Percentiles rank a stretch among this genome's conserved stretches.
Conservation (phyloP, 2,888 invertebrate genomes). For the Acanthosepion lycidas region DNA sequence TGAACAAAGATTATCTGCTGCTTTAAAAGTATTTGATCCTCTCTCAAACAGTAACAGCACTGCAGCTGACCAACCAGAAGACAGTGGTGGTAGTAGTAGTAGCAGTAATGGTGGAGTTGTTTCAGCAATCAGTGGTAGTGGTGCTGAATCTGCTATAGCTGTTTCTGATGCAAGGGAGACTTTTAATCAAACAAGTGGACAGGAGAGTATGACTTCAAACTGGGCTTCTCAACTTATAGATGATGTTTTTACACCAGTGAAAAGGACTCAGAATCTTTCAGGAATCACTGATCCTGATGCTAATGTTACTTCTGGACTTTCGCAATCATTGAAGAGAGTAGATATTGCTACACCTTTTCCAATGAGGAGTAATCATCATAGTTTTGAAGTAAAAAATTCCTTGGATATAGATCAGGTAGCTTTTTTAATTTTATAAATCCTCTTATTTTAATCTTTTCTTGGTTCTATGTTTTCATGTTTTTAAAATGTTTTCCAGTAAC, state of each 20-base stretch:
- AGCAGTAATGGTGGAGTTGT: not conserved
- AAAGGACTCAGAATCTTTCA: constrained; percentile 22
- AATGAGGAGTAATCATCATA: constrained; percentile 35
- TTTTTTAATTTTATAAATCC: not conserved
- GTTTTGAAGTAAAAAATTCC: constrained; percentile 39
- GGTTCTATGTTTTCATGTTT: not conserved
- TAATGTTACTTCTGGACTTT: not conserved
- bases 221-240: constrained; percentile 46
- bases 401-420: constrained; percentile 45
- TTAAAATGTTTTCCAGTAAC: not conserved
- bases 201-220: not conserved
- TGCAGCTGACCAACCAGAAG: not conserved
- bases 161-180: not conserved
- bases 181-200: not conserved
- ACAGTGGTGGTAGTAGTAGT: constrained; percentile 44
- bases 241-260: constrained; percentile 39
- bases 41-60: constrained; percentile 51
- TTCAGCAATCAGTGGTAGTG: not conserved
- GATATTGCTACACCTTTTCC: constrained; percentile 37
- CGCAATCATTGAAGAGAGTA: not conserved
- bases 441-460: not conserved
- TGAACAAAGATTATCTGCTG: constrained; percentile 67
- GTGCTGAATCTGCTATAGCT: not conserved
- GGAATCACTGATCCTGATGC: constrained; percentile 39
- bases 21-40: constrained; percentile 67